Conservation (phyloP, 1,140 invertebrate species). For the Pseudomyrmex dendroicus region DNA sequence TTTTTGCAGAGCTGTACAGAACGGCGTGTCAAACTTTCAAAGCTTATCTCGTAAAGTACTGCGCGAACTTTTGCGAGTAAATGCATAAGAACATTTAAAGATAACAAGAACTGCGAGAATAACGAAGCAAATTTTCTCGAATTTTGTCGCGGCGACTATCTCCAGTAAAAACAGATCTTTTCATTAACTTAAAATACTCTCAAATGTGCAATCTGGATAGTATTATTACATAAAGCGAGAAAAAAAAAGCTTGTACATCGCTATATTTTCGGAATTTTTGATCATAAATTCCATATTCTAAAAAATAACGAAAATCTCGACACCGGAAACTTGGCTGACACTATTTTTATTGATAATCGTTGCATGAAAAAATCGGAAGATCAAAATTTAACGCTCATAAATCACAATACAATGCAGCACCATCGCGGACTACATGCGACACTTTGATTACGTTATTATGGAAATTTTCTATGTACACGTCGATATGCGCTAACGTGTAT, state of each 20-base stretch:
- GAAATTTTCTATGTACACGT: slow-evolving; percentile 10
- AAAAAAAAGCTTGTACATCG: neutral
- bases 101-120: neutral
- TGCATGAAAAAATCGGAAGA: neutral
- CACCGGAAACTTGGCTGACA: neutral
- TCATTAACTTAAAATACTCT: slow-evolving; percentile 1
- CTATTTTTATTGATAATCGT: neutral
- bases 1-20: slow-evolving; percentile 4
- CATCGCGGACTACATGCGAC: slow-evolving; percentile 9
- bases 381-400: slow-evolving; percentile 28
- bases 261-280: neutral
- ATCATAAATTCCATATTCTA: too few relatives aligned
- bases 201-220: neutral
- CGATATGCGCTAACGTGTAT: neutral
- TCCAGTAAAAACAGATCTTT: neutral
- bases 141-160: neutral
- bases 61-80: slow-evolving; percentile 4
- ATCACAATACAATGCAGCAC: slow-evolving; percentile 3
- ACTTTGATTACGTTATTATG: slow-evolving; percentile 19
- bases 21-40: slow-evolving; percentile 14
- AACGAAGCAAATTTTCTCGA: slow-evolving; percentile 9
- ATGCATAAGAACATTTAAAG: slow-evolving; percentile 1
- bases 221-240: neutral
- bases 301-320: neutral
- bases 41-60: slow-evolving; percentile 10